Conservation (phyloP, 92 coral and sea anemone genomes). For the Porites cylindrica region DNA sequence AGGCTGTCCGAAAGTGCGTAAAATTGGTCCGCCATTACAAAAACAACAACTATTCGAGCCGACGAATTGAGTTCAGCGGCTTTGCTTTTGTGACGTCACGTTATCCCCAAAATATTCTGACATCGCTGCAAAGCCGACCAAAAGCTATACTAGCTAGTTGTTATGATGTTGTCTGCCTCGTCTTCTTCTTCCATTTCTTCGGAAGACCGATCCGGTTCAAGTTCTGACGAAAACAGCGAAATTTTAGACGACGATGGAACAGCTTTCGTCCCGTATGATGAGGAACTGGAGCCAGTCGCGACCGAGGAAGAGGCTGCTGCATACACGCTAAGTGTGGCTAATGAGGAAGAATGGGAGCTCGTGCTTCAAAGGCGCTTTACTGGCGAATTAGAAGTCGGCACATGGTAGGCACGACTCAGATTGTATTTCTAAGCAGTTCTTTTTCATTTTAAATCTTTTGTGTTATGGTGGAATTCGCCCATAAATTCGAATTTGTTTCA, state of each 20-base stretch:
- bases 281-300: conserved; percentile 33
- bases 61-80: too few species aligned
- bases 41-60: too few species aligned
- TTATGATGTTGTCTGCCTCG: background rate
- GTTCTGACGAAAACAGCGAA: background rate
- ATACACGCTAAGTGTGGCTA: conserved; percentile 24
- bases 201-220: background rate
- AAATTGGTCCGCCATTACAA: too few species aligned
- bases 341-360: conserved; percentile 33
- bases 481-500: background rate
- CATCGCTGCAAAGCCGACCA: background rate
- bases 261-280: conserved; percentile 33
- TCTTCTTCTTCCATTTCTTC: background rate
- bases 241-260: background rate
- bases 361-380: conserved; percentile 24
- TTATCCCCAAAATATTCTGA: background rate
- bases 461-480: background rate
- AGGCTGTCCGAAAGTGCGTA: too few species aligned
- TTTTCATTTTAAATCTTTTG: background rate
- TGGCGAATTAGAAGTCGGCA: conserved; percentile 34
- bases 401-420: conserved; percentile 31
- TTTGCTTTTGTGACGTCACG: background rate
- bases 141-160: background rate
- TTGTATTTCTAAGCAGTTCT: background rate
- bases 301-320: conserved; percentile 42